Evolutionary conservation across 1,140 invertebrate species (phyloP).

Genomic region (Panagrolaimus sp.): DNA sequence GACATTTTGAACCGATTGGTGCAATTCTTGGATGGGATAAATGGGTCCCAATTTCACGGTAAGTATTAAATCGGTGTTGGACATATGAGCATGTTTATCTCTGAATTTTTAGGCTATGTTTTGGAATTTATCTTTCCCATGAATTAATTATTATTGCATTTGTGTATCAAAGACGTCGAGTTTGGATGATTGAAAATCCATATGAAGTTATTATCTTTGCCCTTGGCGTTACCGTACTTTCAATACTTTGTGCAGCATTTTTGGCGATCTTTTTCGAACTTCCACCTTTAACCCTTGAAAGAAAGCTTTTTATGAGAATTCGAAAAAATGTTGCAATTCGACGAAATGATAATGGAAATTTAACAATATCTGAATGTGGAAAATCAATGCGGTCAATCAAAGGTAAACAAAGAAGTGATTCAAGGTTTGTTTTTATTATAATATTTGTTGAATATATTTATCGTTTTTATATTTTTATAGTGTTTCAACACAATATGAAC

Average conservation of each 20-base stretch:
- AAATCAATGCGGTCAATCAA: not conserved
- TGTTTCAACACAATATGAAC: not conserved
- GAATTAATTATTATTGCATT: not conserved
- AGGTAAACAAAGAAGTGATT: not conserved
- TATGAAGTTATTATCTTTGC: not conserved
- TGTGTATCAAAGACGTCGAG: not conserved
- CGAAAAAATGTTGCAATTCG: slow-evolving; percentile 9
- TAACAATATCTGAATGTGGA: not conserved
- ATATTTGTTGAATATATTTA: too few relatives aligned
- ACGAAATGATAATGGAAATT: not conserved
- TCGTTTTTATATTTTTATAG: not conserved
- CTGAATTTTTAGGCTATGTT: not conserved
- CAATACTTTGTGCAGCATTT: not conserved
- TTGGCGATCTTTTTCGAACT: not conserved
- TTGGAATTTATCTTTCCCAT: slow-evolving; percentile 1
- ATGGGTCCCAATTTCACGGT: slow-evolving; percentile 10
- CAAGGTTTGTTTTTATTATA: not conserved
- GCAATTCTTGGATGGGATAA: not conserved
- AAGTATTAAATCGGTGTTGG: not conserved
- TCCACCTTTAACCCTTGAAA: not conserved
- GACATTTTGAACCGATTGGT: slow-evolving; percentile 6
- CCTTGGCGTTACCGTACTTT: not conserved
- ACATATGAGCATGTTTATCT: not conserved
- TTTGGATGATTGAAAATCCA: slow-evolving; percentile 2
- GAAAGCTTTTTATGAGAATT: not conserved